Conservation (phyloP, 2,113 vertebrate genomes). For the Typhlomys cinereus region DNA sequence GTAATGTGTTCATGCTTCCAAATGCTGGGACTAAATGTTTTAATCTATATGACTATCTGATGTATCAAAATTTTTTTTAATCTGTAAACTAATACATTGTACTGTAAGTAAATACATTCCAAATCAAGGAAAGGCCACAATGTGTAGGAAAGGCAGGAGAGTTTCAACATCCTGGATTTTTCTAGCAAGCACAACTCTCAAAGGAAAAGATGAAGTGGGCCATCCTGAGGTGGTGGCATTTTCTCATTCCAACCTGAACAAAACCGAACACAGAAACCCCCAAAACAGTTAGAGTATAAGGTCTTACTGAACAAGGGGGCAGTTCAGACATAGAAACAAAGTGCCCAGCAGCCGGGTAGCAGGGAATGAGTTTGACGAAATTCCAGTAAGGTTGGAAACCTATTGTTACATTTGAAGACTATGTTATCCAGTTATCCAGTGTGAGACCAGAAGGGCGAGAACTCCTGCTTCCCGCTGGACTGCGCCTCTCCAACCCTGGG, state of each 20-base stretch:
- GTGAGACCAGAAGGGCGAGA: too few species aligned
- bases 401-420: slow-evolving; percentile 15
- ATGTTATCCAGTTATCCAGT: background rate
- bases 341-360: background rate
- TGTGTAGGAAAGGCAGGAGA: background rate
- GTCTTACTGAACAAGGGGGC: background rate
- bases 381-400: slow-evolving; percentile 51
- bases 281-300: slow-evolving; percentile 11
- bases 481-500: background rate
- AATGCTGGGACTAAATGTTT: slow-evolving; percentile 32
- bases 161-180: background rate
- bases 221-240: slow-evolving; percentile 20
- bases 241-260: background rate
- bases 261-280: slow-evolving; percentile 38
- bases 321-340: slow-evolving; percentile 27
- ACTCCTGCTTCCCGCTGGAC: too few species aligned
- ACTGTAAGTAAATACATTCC: background rate
- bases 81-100: background rate
- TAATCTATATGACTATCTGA: background rate
- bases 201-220: slow-evolving; percentile 24
- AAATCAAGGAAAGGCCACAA: background rate
- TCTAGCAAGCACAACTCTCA: background rate
- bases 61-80: background rate
- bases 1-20: background rate
- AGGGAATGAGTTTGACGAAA: background rate